Base-by-base conservation (phyloP, 1,140 invertebrate genomes). In the Rhagoletis pomonella region DNA sequence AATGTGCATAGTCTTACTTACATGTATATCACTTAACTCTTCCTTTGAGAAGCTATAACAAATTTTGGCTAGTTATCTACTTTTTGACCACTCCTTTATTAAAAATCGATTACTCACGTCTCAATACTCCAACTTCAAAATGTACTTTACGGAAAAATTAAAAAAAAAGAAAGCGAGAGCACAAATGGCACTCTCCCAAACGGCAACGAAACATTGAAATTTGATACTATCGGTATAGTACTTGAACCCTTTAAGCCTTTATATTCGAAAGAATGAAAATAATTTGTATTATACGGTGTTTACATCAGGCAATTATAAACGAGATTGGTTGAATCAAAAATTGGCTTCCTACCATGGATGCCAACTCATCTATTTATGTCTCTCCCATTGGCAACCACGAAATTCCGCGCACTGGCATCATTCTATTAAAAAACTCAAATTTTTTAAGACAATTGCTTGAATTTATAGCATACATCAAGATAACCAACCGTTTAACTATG, bases 121-220 rank as follows among this genome's bases (percentile, higher is more conserved):
- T 86, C 42, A 86, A 86, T 86, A 86, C 62, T 55, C n/a, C 62
- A 86, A 86, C 86, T 86, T 86, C 67, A 86, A 86, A 86, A 67
- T 86, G 47, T 69, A 86, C 86, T 86, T 67, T 69, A 65, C 29
- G 12, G 64, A 65, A 69, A 12, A 69, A 86, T 44, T 62, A 42
- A 7, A 86, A 86, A 86, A 85, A 73, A 73, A 73, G 44, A 73
- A 73, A 73, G 67, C 67, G 67, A 73, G 44, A 73, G 67, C 67
- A 47, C 17, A 44, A 73, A 73, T 44, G 39, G 1, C 5, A 73
- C 67, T 73, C 67, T 73, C 17, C 67, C 42, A 4, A 0, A 7
- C 39, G 67, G 67, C 1, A 47, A 73, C 39, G 67, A 73, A 73
- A 73, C 67, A 73, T 73, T 73, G 14, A 10, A 0, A 2, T 47